phyloP scores from a whole-genome alignment of 2,888 invertebrate genomes.

The Chironomus tentans region DNA sequence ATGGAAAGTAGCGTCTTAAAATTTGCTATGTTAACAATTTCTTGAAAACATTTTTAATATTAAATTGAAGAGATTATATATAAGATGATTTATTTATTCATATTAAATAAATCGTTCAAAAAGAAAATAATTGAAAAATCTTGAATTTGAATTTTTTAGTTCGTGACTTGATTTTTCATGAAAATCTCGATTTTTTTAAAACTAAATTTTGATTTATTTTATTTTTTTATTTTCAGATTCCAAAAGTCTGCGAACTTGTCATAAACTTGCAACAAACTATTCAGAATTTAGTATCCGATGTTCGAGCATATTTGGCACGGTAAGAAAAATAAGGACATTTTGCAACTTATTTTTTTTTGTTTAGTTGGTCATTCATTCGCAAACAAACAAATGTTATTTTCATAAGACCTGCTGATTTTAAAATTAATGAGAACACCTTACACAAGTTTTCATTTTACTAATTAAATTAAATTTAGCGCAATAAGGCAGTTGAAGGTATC shows the following conservation, averaged over 20 bases:
- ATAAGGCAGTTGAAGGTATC: no score
- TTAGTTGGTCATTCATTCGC: background rate
- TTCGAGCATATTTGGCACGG: slow-evolving; percentile 24
- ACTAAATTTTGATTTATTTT: slow-evolving; percentile 31
- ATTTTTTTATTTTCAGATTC: slow-evolving; percentile 63
- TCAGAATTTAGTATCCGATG: slow-evolving; percentile 54
- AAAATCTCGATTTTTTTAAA: background rate
- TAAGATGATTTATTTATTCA: no score
- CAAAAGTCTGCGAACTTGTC: slow-evolving; percentile 58
- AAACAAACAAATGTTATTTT: background rate
- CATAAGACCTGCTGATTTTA: no score
- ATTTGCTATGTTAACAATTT: background rate
- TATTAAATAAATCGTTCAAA: no score
- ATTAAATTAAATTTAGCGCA: no score
- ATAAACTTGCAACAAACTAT: slow-evolving; percentile 58
- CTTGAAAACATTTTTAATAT: no score
- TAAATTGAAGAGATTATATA: no score
- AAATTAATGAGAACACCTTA: no score
- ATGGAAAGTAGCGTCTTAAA: background rate
- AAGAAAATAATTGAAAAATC: background rate
- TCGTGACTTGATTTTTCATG: no score
- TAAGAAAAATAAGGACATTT: slow-evolving; percentile 15
- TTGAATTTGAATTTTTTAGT: no score
- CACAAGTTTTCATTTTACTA: no score
- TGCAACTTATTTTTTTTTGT: no score